Evolutionary conservation across 2,113 vertebrate genomes (phyloP).

Genomic region (Beaufortia kweichowensis): DNA sequence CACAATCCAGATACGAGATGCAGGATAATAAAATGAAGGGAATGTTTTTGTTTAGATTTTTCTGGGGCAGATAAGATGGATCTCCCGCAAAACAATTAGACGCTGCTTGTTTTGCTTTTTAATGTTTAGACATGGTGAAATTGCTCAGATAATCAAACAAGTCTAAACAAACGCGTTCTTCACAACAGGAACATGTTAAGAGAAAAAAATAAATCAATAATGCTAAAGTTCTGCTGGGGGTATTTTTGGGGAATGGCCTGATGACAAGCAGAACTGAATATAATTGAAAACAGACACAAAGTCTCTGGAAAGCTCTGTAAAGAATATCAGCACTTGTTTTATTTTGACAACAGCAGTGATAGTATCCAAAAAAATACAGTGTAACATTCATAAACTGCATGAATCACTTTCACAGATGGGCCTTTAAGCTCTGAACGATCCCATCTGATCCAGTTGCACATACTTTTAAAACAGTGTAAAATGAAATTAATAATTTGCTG

Average conservation of each 20-base stretch:
- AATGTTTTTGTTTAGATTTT: slow-evolving; percentile 55
- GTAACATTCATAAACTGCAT: slow-evolving; percentile 32
- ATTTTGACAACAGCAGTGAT: slow-evolving; percentile 36
- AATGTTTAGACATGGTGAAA: slow-evolving; percentile 38
- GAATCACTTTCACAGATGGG: slow-evolving; percentile 45
- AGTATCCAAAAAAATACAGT: slow-evolving; percentile 24
- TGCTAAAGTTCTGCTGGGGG: not conserved
- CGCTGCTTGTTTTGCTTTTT: slow-evolving; percentile 40
- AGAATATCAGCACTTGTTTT: slow-evolving; percentile 14
- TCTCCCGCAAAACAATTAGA: slow-evolving; percentile 47
- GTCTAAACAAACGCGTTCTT: slow-evolving; percentile 44
- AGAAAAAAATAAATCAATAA: slow-evolving; percentile 27
- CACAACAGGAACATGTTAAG: slow-evolving; percentile 13
- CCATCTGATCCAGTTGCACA: slow-evolving; percentile 29
- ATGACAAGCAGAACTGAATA: not conserved
- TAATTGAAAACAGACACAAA: not conserved
- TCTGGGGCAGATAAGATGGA: slow-evolving; percentile 35
- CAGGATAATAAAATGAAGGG: slow-evolving; percentile 35
- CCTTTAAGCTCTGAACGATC: slow-evolving; percentile 31
- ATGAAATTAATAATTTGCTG: not conserved
- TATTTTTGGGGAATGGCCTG: not conserved
- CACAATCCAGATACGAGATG: slow-evolving; percentile 32
- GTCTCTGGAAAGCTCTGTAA: not conserved
- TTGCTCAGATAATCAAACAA: slow-evolving; percentile 38
- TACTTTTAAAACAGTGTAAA: slow-evolving; percentile 1